A percentile compares a stretch with the other conserved stretches of the same genome.
phyloP scores from a whole-genome alignment of 2,113 vertebrate genomes.

The Cephalopholis sonnerati region DNA sequence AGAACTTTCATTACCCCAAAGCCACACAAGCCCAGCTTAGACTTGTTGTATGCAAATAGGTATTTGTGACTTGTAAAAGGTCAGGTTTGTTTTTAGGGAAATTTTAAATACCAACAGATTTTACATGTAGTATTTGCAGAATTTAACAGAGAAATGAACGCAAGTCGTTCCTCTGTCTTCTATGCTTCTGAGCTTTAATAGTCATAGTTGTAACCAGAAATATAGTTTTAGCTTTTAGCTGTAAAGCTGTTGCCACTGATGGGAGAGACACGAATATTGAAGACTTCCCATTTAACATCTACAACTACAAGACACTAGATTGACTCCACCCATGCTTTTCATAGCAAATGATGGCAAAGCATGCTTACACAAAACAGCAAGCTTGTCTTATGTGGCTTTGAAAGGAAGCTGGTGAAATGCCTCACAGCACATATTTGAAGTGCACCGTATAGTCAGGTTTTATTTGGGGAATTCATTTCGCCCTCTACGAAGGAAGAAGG shows the following conservation, averaged over 20 bases:
- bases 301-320: not conserved
- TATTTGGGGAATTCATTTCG: not conserved
- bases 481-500: not conserved
- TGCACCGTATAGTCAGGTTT: not conserved
- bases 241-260: not conserved
- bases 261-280: not conserved
- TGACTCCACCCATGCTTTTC: conserved; percentile 4
- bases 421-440: not conserved
- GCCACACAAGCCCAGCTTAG: not conserved
- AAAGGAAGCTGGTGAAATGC: conserved; percentile 34
- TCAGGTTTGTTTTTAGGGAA: not conserved
- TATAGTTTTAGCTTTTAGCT: not conserved
- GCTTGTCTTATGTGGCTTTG: conserved; percentile 20
- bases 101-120: not conserved
- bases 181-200: no score
- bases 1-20: conserved; percentile 27
- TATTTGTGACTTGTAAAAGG: not conserved
- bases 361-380: not conserved
- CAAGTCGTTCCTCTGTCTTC: not conserved
- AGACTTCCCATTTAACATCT: not conserved
- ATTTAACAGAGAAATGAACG: not conserved
- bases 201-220: no score
- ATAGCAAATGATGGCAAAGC: conserved; percentile 1
- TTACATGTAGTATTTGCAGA: no score
- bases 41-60: not conserved